These are phyloP conservation scores for Drosophila monieri DNA, from an alignment of 2,888 invertebrate species.

Conservation along the genomic window DNA sequence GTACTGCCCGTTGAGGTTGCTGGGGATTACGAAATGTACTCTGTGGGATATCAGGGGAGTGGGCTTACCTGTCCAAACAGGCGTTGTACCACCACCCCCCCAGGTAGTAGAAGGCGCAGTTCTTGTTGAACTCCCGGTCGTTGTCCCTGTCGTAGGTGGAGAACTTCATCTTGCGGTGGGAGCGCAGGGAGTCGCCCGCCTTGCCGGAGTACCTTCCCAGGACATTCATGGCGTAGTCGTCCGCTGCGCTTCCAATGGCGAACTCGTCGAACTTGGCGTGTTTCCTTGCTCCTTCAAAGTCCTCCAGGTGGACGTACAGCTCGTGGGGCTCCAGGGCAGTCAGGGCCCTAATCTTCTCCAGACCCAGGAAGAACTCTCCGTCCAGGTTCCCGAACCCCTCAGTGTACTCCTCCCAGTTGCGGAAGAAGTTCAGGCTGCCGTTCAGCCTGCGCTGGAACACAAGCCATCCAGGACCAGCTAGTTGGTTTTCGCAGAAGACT, in stretches of 20 bases:
- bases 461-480: conserved; percentile 87
- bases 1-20: conserved; percentile 87
- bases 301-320: conserved; percentile 87
- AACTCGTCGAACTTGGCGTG: conserved; percentile 87
- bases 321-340: conserved; percentile 84
- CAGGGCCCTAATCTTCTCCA: conserved; percentile 87
- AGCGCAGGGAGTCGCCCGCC: conserved; percentile 88
- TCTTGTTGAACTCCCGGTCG: conserved; percentile 86
- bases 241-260: conserved; percentile 87
- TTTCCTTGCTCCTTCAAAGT: conserved; percentile 85
- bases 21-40: conserved; percentile 51
- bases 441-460: conserved; percentile 88
- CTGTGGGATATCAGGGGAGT: not conserved
- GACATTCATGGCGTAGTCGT: conserved; percentile 87
- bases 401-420: conserved; percentile 87
- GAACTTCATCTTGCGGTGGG: conserved; percentile 89
- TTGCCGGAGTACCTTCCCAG: conserved; percentile 87
- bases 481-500: conserved; percentile 55
- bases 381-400: conserved; percentile 88
- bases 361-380: conserved; percentile 89
- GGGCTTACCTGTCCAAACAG: conserved; percentile 86
- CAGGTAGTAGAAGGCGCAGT: conserved; percentile 87
- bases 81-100: conserved; percentile 91
- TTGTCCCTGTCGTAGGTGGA: conserved; percentile 88
- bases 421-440: conserved; percentile 87